Conservation (phyloP, 1,140 invertebrate genomes). For the Coboldia fuscipes region DNA sequence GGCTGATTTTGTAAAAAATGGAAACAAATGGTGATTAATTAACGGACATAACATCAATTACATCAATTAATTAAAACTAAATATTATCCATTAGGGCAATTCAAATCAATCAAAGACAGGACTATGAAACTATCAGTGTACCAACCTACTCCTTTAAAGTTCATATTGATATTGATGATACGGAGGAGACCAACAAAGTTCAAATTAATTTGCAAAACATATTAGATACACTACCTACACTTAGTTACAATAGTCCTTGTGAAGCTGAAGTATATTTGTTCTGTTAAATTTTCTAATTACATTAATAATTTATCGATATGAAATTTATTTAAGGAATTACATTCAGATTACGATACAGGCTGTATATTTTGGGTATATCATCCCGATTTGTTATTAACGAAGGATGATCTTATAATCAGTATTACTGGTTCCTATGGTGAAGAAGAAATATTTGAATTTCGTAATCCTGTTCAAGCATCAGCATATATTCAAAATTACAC, state of each 20-base stretch:
- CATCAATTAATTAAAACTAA: not conserved
- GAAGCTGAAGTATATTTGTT: slow-evolving; percentile 16
- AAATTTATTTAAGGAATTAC: slow-evolving; percentile 2
- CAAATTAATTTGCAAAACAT: slow-evolving; percentile 22
- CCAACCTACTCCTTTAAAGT: slow-evolving; percentile 21
- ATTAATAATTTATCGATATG: not conserved
- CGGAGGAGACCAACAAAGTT: slow-evolving; percentile 8
- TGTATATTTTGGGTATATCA: slow-evolving; percentile 4
- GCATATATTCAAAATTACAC: slow-evolving; percentile 5
- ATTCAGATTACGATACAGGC: slow-evolving; percentile 2
- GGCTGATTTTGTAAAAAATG: slow-evolving; percentile 2
- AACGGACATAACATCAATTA: not conserved
- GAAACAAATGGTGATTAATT: not conserved
- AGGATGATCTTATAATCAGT: slow-evolving; percentile 3
- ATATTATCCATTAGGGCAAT: slow-evolving; percentile 7
- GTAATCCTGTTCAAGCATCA: not conserved
- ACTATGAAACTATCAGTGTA: slow-evolving; percentile 24
- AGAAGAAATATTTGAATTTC: slow-evolving; percentile 2
- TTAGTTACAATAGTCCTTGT: slow-evolving; percentile 22
- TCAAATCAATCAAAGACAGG: slow-evolving; percentile 20
- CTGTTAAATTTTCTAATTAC: not conserved
- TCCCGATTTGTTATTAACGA: slow-evolving; percentile 4
- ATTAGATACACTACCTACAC: slow-evolving; percentile 25
- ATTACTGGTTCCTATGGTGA: slow-evolving; percentile 1
- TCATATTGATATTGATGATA: slow-evolving; percentile 8